These are phyloP conservation scores for Botia kubotai DNA, from an alignment of 2,797 vertebrate genomes.

Conservation along the genomic window DNA sequence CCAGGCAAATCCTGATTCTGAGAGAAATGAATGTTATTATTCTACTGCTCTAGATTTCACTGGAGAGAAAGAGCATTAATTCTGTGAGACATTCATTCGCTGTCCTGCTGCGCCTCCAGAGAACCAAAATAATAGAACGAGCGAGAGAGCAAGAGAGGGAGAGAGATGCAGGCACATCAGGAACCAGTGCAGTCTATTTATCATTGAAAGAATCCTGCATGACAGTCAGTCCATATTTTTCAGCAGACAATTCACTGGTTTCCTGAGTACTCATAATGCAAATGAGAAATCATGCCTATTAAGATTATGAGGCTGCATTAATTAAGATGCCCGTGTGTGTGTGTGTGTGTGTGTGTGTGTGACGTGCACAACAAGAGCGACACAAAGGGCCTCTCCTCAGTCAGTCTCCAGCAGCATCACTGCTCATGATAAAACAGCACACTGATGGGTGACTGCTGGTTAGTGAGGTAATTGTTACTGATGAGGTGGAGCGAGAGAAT, in stretches of 20 bases:
- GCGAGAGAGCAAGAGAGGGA: slow-evolving; percentile 35
- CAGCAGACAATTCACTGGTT: slow-evolving; percentile 46
- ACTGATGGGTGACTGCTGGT: not conserved
- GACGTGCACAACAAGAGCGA: slow-evolving; percentile 15
- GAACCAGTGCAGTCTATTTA: slow-evolving; percentile 57
- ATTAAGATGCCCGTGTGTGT: slow-evolving; percentile 13
- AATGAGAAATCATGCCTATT: slow-evolving; percentile 48
- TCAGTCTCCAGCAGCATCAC: slow-evolving; percentile 4
- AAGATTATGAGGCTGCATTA: slow-evolving; percentile 34
- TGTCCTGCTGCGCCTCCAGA: slow-evolving; percentile 61
- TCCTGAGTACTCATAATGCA: slow-evolving; percentile 36
- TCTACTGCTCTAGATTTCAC: slow-evolving; percentile 70
- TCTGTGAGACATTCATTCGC: slow-evolving; percentile 70
- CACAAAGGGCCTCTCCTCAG: not conserved
- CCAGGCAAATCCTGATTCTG: slow-evolving; percentile 51
- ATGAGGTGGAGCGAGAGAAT: not conserved
- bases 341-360: slow-evolving; percentile 16
- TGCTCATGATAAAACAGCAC: not conserved
- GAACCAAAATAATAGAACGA: slow-evolving; percentile 42
- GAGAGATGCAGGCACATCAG: slow-evolving; percentile 66
- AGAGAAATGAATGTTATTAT: slow-evolving; percentile 72
- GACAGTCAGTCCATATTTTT: slow-evolving; percentile 62
- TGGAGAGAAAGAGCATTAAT: slow-evolving; percentile 70
- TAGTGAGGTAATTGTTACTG: not conserved
- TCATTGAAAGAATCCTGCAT: slow-evolving; percentile 55